Percentiles rank a stretch among this genome's conserved stretches.
Conservation (phyloP, 1,140 invertebrate genomes). For the Zaprionus gabonicus region DNA sequence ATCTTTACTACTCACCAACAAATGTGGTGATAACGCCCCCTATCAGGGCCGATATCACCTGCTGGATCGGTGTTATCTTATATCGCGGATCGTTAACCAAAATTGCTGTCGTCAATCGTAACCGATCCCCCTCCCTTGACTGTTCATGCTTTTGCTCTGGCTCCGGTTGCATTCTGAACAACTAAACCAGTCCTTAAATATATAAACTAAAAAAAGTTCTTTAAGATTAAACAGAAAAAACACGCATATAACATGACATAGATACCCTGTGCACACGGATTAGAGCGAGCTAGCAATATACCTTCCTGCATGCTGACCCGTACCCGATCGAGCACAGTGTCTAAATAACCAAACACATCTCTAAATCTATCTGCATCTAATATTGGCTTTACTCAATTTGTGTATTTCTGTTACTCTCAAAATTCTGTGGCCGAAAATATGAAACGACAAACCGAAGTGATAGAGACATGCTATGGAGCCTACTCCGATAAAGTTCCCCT, state of each 20-base stretch:
- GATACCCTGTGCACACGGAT: conserved; percentile 14
- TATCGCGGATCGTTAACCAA: conserved; percentile 88
- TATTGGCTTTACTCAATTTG: not conserved
- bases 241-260: conserved; percentile 1
- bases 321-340: not conserved
- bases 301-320: not conserved
- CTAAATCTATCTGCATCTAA: not conserved
- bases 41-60: conserved; percentile 94
- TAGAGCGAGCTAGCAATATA: conserved; percentile 11
- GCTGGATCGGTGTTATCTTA: conserved; percentile 93
- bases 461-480: not conserved
- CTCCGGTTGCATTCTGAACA: conserved; percentile 39
- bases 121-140: conserved; percentile 9
- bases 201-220: not conserved
- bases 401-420: not conserved
- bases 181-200: not conserved
- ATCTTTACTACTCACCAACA: conserved; percentile 89
- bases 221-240: not conserved
- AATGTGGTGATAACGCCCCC: conserved; percentile 95
- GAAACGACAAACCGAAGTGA: not conserved
- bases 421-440: not conserved
- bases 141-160: not conserved
- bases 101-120: conserved; percentile 36
- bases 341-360: not conserved
- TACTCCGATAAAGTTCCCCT: not conserved